phyloP scores from a whole-genome alignment of 2,888 invertebrate genomes.

The Aspidiotus rigidus region DNA sequence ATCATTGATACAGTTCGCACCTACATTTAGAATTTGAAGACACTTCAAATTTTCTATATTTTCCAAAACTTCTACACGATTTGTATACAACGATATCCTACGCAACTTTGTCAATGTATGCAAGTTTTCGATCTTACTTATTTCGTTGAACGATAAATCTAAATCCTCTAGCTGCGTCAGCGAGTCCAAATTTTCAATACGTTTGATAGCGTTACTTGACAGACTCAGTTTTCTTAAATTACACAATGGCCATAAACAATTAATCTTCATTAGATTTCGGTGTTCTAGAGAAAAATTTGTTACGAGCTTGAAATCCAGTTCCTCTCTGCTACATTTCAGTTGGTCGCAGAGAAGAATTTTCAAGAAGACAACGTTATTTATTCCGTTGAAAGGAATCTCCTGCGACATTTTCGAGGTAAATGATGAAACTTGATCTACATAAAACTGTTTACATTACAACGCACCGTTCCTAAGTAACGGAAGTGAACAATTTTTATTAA shows the following conservation, averaged over 20 bases:
- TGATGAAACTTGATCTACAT: too few relatives aligned
- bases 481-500: too few relatives aligned
- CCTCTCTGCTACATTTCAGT: constrained; percentile 7
- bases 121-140: constrained; percentile 19
- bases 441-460: too few relatives aligned
- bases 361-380: constrained; percentile 14
- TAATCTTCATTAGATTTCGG: constrained; percentile 17
- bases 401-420: neutral
- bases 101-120: constrained; percentile 3
- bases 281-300: constrained; percentile 13
- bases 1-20: constrained; percentile 10
- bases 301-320: constrained; percentile 18
- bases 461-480: too few relatives aligned
- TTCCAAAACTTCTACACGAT: constrained; percentile 10
- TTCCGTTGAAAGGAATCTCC: constrained; percentile 13
- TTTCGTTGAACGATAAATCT: constrained; percentile 24
- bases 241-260: constrained; percentile 21
- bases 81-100: constrained; percentile 11
- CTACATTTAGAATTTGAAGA: constrained; percentile 18
- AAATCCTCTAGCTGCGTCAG: constrained; percentile 5
- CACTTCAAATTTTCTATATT: constrained; percentile 14
- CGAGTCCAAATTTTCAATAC: constrained; percentile 22
- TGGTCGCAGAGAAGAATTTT: constrained; percentile 12
- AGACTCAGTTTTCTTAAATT: constrained; percentile 17
- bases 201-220: constrained; percentile 7